Evolutionary conservation across 2,888 invertebrate species (phyloP).

Genomic region (Trichopria drosophilae): DNA sequence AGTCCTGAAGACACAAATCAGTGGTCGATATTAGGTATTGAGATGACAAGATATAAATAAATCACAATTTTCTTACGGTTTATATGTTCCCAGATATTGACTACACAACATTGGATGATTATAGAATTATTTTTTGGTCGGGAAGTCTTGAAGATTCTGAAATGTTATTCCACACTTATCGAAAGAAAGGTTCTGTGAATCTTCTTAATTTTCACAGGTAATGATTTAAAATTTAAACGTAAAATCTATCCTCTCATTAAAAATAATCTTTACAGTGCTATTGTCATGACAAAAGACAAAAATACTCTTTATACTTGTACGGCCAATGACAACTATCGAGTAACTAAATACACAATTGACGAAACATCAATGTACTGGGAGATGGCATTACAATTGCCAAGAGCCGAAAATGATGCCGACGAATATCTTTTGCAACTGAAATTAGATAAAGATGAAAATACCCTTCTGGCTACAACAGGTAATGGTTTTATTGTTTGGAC

Average conservation of each 20-base stretch:
- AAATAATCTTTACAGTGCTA: conserved; percentile 60
- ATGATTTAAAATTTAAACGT: not conserved
- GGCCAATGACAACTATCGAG: conserved; percentile 64
- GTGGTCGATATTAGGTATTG: conserved; percentile 75
- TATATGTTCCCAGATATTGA: conserved; percentile 66
- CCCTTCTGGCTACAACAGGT: conserved; percentile 80
- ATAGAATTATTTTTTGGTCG: conserved; percentile 78
- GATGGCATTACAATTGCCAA: conserved; percentile 65
- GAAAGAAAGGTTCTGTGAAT: conserved; percentile 61
- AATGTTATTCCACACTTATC: conserved; percentile 69
- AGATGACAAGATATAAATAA: not conserved
- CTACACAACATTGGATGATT: conserved; percentile 69
- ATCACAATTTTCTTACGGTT: not conserved
- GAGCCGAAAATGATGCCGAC: conserved; percentile 71
- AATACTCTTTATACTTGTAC: conserved; percentile 72
- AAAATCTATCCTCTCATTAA: conserved; percentile 9
- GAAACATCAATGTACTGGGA: conserved; percentile 67
- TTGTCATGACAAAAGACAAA: conserved; percentile 71
- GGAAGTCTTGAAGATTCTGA: conserved; percentile 77
- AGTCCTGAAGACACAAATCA: conserved; percentile 64
- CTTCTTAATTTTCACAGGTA: conserved; percentile 66
- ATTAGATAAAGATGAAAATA: conserved; percentile 78
- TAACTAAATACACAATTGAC: conserved; percentile 59
- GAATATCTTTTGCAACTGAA: conserved; percentile 82
- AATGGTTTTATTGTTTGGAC: conserved; percentile 86